A percentile compares a stretch with the other conserved stretches of the same genome.
Conservation (phyloP, 2,113 vertebrate species). For the Chaetops frenatus region DNA sequence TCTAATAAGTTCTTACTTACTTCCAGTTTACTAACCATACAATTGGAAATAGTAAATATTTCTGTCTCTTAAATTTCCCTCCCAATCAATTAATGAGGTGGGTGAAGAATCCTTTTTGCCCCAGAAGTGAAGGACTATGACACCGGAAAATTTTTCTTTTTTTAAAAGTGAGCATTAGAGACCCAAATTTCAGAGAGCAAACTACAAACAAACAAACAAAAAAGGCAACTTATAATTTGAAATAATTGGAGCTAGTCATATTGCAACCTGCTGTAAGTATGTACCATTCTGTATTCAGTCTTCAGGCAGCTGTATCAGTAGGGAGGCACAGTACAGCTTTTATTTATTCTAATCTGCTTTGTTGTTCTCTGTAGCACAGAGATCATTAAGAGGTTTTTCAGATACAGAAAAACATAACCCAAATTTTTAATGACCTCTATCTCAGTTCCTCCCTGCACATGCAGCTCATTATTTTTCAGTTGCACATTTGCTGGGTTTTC, state of each 20-base stretch:
- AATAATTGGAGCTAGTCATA: background rate
- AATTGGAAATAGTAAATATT: background rate
- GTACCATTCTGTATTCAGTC: background rate
- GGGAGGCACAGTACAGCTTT: background rate
- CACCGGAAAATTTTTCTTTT: background rate
- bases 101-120: background rate
- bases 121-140: background rate
- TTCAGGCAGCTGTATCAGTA: background rate
- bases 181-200: background rate
- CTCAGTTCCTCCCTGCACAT: background rate
- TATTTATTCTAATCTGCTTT: slow-evolving; percentile 32
- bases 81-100: background rate
- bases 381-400: background rate
- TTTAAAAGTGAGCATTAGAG: background rate
- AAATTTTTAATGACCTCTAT: background rate
- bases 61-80: background rate
- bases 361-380: background rate
- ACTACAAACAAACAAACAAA: no score
- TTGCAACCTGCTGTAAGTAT: background rate
- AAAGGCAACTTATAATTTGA: background rate
- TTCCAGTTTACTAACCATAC: background rate
- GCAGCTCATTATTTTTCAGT: background rate
- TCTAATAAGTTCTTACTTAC: background rate
- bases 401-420: background rate
- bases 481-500: background rate